These are phyloP conservation scores for Cisticola juncidis DNA, from an alignment of 2,113 vertebrate genomes.

Conservation along the genomic window DNA sequence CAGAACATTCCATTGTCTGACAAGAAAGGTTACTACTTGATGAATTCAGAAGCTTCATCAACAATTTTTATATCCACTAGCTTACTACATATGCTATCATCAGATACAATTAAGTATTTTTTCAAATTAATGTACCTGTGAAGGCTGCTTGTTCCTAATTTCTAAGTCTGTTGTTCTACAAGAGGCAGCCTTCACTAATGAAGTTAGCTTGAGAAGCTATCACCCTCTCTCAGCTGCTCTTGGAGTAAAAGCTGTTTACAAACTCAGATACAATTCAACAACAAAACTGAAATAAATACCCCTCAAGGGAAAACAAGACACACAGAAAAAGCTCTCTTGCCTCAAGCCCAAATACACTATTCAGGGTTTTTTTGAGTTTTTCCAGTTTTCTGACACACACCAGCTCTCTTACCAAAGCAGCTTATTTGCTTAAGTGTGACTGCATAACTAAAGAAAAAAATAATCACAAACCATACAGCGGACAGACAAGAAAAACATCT, in stretches of 20 bases:
- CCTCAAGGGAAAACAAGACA: neutral
- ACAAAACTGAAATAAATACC: neutral
- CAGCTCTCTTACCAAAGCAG: neutral
- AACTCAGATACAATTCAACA: neutral
- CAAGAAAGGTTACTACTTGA: neutral
- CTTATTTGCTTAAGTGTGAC: neutral
- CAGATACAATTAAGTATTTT: neutral
- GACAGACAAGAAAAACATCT: neutral
- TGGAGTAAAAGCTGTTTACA: neutral
- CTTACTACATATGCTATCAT: neutral
- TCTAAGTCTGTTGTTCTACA: neutral
- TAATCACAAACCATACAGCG: neutral
- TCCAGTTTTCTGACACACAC: neutral
- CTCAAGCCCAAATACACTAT: neutral
- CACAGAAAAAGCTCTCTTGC: neutral
- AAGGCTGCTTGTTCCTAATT: neutral
- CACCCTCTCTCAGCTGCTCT: neutral
- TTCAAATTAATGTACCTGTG: neutral
- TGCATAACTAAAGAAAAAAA: neutral
- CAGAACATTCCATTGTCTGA: neutral
- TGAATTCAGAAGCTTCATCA: neutral
- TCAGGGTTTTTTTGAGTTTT: neutral
- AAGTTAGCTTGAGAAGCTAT: neutral
- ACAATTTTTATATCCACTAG: neutral
- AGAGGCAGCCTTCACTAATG: neutral